phyloP scores from a whole-genome alignment of 2,797 vertebrate genomes.

The Sebastes umbrosus region DNA sequence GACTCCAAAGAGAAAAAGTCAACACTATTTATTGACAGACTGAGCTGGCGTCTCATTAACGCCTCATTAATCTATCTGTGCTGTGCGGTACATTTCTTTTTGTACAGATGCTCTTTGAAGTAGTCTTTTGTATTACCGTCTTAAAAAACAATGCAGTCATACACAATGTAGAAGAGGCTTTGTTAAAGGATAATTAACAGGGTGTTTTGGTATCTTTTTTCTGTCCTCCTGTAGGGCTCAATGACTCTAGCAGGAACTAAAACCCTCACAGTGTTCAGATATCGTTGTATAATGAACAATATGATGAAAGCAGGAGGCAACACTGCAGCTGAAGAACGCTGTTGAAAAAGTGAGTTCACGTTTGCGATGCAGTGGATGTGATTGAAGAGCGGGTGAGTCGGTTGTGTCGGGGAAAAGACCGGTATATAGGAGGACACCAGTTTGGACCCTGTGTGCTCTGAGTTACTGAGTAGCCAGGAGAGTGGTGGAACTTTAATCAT shows the following conservation, averaged over 20 bases:
- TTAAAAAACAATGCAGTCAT: neutral
- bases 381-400: neutral
- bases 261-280: neutral
- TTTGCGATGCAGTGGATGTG: neutral
- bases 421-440: neutral
- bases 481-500: slow-evolving; percentile 48
- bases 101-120: neutral
- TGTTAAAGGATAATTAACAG: slow-evolving; percentile 7
- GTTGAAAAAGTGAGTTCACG: neutral
- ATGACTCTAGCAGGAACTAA: neutral
- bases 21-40: slow-evolving; percentile 32
- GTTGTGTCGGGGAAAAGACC: neutral
- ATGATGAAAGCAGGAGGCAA: slow-evolving; percentile 7
- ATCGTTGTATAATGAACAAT: neutral
- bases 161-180: neutral
- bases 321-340: neutral
- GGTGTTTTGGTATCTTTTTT: neutral
- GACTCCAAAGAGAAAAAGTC: slow-evolving; percentile 17
- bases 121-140: neutral
- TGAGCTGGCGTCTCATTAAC: neutral
- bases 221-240: neutral
- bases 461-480: slow-evolving; percentile 70
- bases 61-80: neutral
- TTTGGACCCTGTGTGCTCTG: slow-evolving; percentile 6
- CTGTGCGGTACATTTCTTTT: slow-evolving; percentile 4